Evolutionary conservation across 2,797 vertebrate genomes (phyloP), one percentile per base, ranked within the genome.

Genomic region (Hafferia zeledoni): DNA sequence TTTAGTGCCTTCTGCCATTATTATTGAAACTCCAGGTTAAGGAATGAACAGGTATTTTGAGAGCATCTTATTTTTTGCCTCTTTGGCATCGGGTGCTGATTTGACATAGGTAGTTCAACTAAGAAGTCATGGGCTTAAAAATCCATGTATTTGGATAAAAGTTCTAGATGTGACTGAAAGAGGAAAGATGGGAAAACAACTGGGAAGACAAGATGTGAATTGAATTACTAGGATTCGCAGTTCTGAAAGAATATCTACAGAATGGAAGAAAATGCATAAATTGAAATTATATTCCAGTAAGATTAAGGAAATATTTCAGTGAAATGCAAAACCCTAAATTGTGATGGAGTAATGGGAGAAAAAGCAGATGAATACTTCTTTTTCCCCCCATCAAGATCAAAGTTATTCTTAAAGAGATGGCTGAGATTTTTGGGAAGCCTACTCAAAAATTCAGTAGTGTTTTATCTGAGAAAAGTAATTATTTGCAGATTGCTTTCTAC

Each of bases 391-490:
- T 81, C 1, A 24, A 83, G 59, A 89, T 74, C 67, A 65, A 75
- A 91, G 46, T 77, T 95, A 64, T 83, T 89, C 39, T 84, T 95
- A 92, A 94, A 91, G 87, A 92, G 77, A 81, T 83, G 31, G 52
- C 39, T 88, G 47, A 85, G 80, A 61, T 77, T 71, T 91, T 93
- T 68, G 37, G 56, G 89, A 91, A 92, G 44, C 84, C 82, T 93
- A 33, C 75, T 83, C 53, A 93, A 91, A 89, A 93, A 94, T 94
- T 92, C 86, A 91, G 1, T 56, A 20, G 74, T 50, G 25, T 74
- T 90, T 93, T 95, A 83, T 90, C 69, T 89, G 93, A 79, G 81
- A 93, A 97, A 96, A 93, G 80, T 91, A 94, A 96, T 96, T 96
- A 93, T 89, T 96, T 2, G 1, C 76, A 92, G 67, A 96, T 90